Base-by-base conservation (phyloP, 1,140 invertebrate genomes). In the Yoshiicerus persimilis region DNA sequence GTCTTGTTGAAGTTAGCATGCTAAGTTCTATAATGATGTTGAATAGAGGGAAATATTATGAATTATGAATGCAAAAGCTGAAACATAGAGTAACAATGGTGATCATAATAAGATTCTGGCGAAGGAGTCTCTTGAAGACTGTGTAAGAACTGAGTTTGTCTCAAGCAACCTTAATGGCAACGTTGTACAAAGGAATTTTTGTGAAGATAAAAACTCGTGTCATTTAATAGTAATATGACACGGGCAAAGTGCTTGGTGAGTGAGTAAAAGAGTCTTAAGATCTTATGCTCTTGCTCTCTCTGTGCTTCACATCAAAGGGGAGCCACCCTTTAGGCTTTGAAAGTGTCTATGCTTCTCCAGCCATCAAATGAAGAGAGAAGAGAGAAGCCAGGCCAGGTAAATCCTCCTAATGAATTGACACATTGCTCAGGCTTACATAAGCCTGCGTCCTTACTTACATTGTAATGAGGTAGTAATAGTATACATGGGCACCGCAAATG, bases 361-460 rank as follows among this genome's bases (percentile, higher is more conserved):
- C 75, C n/a, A 80, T 80, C 75, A 80, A 80, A 80, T 80, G 75
- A 80, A 36, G 32, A 80, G 2, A 85, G 11, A 64, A 30, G 41
- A 85, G 84, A n/a, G n/a, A n/a, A n/a, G n/a, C n/a, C n/a, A n/a
- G n/a, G n/a, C 30, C 80, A 88, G 87, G 87, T 85, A 88, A 88
- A 88, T 80, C 87, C 87, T 56, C 41, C 39, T 88, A 88, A 88
- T 88, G 84, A 88, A 88, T 88, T 88, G 87, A 88, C 87, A 86
- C 84, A 88, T 88, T 86, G 87, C 87, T 56, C 77, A 38, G 32
- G 25, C 84, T 85, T 34, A 80, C 75, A n/a, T 38, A 34, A 80
- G 34, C 75, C n/a, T 20, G 20, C 75, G 32, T 80, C 75, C 34
- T n/a, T 80, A 80, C 34, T n/a, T 80, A 80, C 75, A 80, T 80